These are phyloP conservation scores for Steatornis caripensis DNA, from an alignment of 2,113 vertebrate genomes.

Conservation along the genomic window DNA sequence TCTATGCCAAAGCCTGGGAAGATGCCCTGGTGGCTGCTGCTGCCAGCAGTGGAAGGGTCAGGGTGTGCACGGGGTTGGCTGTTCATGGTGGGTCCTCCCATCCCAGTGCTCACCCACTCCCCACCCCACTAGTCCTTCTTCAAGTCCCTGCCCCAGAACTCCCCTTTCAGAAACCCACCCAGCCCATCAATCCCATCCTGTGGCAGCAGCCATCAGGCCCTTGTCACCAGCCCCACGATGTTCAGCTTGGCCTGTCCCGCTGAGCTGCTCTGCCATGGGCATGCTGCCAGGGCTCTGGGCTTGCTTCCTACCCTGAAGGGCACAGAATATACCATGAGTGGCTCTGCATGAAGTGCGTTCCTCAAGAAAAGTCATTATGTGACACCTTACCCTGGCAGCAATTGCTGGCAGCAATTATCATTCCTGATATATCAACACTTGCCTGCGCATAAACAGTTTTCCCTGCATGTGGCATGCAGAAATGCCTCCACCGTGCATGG, in stretches of 20 bases:
- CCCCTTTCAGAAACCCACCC: background rate
- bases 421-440: background rate
- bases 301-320: background rate
- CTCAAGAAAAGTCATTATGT: background rate
- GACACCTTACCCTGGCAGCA: background rate
- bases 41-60: background rate
- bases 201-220: background rate
- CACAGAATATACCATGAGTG: background rate
- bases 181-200: background rate
- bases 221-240: background rate
- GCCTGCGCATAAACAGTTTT: background rate
- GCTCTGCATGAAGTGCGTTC: background rate
- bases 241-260: background rate
- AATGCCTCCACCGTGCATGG: rapidly evolving
- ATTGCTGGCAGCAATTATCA: background rate
- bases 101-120: background rate
- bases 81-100: background rate
- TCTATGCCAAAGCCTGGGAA: background rate
- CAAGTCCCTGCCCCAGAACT: background rate
- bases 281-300: background rate
- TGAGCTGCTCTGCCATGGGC: background rate
- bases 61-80: background rate
- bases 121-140: background rate
- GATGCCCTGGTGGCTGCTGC: background rate
- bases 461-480: background rate